Evolutionary conservation across 1,140 invertebrate species (phyloP), one percentile per base, ranked within the genome.

Genomic region (Heliconius congener): DNA sequence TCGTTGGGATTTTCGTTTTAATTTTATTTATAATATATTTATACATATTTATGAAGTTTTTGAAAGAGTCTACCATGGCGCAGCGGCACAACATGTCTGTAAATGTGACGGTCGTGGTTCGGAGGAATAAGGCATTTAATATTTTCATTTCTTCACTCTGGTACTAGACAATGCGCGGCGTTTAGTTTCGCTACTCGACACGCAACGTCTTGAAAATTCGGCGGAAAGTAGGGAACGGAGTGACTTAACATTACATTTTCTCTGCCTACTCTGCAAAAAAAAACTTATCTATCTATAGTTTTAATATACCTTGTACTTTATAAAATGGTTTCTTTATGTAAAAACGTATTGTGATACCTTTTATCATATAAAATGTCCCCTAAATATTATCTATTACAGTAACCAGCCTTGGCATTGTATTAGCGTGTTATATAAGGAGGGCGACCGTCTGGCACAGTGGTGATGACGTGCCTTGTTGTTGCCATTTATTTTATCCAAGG

Each of bases 391-490:
- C 52, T 55, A n/a, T 23, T 60, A 60, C 3, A 60, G 50, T 60
- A 13, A 8, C 55, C 19, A 23, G n/a, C 55, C 55, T 60, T 60
- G 55, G 55, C 55, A 60, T 60, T 60, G 55, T 60, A 27, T 60
- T 60, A 60, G 55, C 19, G 55, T 60, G 3, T 60, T 60, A 60
- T 60, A 23, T 60, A 60, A 60, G 55, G 55, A 57, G 55, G 55
- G 55, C n/a, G 55, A 60, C 55, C 55, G 55, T 60, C 55, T 60
- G 55, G 55, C n/a, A 60, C n/a, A 60, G 55, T 60, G 9, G 55
- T 60, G 55, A 60, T 52, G 50, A 52, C 55, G 55, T 57, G 55
- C 8, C 55, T 60, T 27, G n/a, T 23, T 60, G 19, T 9, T 23
- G 19, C 9, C 23, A 6, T 19, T n/a, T 55, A 60, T 60, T 60